Evolutionary conservation across 2,888 invertebrate species (phyloP), one percentile per base, ranked within the genome.

Genomic region (Tetragonisca angustula): DNA sequence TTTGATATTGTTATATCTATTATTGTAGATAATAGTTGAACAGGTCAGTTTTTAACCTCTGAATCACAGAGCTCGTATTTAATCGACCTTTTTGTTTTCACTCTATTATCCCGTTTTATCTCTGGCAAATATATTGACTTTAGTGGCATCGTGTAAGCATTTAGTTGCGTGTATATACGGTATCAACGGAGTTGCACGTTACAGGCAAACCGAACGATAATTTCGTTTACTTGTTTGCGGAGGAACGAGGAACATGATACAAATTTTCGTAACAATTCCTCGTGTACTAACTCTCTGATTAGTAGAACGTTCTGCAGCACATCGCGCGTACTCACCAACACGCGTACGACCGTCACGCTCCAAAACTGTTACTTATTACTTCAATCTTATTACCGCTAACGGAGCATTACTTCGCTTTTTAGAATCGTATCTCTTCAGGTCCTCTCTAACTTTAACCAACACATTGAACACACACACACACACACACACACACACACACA

Each of bases 291-390:
- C 87, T 86, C 74, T 52, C 62, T 70, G 87, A 90, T 90, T 91
- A 90, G 88, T 89, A 87, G 89, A 89, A 90, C 91, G 89, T 88
- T 85, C 50, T 71, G 76, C 81, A 72, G 74, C 73, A n/a, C 43
- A 75, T 74, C 79, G 61, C 80, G 71, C 86, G 79, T 50, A 77
- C 24, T 4, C 24, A 65, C 73, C 17, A 24, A 67, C 82, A 76
- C 85, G 76, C 56, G 56, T 71, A 68, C 74, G 86, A 85, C 88
- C 90, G 94, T 94, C 93, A 94, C 94, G 94, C 94, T 94, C 94
- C 93, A 94, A 93, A 94, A 94, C 93, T 89, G 91, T 92, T 85
- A 76, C 93, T 93, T 92, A 93, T 93, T 94, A 93, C 92, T 92
- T 91, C 92, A 92, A 92, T 93, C 93, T 91, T 93, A 93, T 92